A percentile compares a stretch with the other conserved stretches of the same genome.
phyloP scores from a whole-genome alignment of 1,140 invertebrate species.

The Sycobia sp. region DNA sequence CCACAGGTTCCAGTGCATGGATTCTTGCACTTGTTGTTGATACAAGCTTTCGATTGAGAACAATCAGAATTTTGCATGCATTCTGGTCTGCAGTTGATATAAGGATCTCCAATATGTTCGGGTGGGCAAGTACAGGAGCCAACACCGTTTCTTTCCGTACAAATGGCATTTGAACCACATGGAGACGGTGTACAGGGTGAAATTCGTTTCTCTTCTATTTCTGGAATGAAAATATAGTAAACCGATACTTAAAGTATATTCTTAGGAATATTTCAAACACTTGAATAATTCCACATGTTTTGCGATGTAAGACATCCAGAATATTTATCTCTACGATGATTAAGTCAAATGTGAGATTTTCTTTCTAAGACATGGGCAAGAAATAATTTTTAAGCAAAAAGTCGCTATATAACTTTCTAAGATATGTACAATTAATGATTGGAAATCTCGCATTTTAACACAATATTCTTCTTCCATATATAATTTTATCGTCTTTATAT shows the following conservation, averaged over 20 bases:
- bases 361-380: no score
- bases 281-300: background rate
- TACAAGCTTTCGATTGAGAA: conserved; percentile 73
- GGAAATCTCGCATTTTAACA: no score
- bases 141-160: conserved; percentile 76
- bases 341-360: no score
- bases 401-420: no score
- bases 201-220: conserved; percentile 44
- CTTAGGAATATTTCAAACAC: background rate
- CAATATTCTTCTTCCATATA: no score
- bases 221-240: conserved; percentile 1
- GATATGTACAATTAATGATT: no score
- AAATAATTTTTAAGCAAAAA: no score
- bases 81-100: conserved; percentile 78
- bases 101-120: conserved; percentile 83
- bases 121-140: conserved; percentile 80
- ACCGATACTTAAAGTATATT: background rate
- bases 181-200: conserved; percentile 82
- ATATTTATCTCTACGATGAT: no score
- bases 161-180: conserved; percentile 81
- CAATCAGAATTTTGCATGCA: conserved; percentile 84
- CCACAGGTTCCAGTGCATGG: conserved; percentile 82
- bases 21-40: conserved; percentile 81
- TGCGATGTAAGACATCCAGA: no score
- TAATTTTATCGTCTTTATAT: no score